Percentiles rank a stretch among this genome's conserved stretches.
Evolutionary conservation across 2,113 vertebrate species (phyloP).

Genomic region (Salvelinus alpinus): DNA sequence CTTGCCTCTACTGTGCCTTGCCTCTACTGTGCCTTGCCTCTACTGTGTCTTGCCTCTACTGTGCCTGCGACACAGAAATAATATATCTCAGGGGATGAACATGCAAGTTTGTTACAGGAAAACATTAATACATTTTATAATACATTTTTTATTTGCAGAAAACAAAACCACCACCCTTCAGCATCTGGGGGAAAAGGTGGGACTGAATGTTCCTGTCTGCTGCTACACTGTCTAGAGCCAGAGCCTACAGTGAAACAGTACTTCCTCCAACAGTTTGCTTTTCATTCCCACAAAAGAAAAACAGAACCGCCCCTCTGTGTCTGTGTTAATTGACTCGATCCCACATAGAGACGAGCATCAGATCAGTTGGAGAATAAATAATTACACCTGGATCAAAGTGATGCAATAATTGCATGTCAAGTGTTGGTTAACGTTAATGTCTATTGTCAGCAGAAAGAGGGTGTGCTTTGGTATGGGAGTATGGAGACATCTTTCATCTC

Average conservation of each 20-base stretch:
- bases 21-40: neutral
- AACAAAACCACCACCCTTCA: neutral
- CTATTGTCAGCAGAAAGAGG: conserved; percentile 52
- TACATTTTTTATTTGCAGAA: neutral
- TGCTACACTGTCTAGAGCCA: neutral
- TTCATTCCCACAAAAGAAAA: neutral
- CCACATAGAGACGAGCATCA: conserved; percentile 32
- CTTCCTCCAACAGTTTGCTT: neutral
- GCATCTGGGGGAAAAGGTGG: conserved; percentile 17
- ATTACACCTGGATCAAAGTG: conserved; percentile 67
- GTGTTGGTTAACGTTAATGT: conserved; percentile 56
- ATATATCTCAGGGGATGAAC: no score
- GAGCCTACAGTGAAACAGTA: neutral
- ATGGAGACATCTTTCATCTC: conserved; percentile 57
- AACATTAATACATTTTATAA: neutral
- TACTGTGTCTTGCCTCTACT: neutral
- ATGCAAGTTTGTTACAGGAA: neutral
- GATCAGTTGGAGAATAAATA: conserved; percentile 53
- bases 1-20: neutral
- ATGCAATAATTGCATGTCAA: conserved; percentile 59
- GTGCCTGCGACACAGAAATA: neutral
- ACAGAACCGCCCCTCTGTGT: conserved; percentile 27
- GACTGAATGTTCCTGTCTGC: no score
- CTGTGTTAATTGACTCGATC: conserved; percentile 24
- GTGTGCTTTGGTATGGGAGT: conserved; percentile 40